Conservation (phyloP, 2,797 vertebrate species). For the Phaenicophaeus curvirostris region DNA sequence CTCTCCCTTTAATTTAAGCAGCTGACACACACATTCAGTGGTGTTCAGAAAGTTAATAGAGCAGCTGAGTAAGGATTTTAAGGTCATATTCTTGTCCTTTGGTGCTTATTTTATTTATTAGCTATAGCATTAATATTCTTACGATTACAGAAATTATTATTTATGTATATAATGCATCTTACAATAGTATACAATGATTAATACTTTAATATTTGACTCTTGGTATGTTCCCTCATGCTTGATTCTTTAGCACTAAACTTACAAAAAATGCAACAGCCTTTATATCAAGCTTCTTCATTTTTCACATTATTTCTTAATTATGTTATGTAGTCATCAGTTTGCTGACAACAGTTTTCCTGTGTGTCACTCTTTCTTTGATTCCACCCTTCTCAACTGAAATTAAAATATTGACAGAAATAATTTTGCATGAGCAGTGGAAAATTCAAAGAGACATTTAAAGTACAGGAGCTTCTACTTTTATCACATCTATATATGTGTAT, state of each 20-base stretch:
- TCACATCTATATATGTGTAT: not conserved
- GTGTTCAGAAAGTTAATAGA: slow-evolving; percentile 76
- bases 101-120: slow-evolving; percentile 69
- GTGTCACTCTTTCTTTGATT: slow-evolving; percentile 76
- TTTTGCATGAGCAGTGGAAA: slow-evolving; percentile 73
- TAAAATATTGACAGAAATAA: slow-evolving; percentile 81
- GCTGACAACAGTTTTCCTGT: slow-evolving; percentile 73
- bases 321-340: slow-evolving; percentile 68
- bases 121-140: slow-evolving; percentile 38
- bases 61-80: slow-evolving; percentile 74
- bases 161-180: slow-evolving; percentile 43
- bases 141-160: slow-evolving; percentile 48
- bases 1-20: slow-evolving; percentile 71
- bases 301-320: slow-evolving; percentile 71
- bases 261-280: slow-evolving; percentile 23
- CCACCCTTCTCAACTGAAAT: slow-evolving; percentile 64
- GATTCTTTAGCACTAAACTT: not conserved
- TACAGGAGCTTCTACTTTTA: slow-evolving; percentile 43
- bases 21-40: slow-evolving; percentile 70
- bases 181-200: not conserved
- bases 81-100: slow-evolving; percentile 63
- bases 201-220: slow-evolving; percentile 31
- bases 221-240: not conserved
- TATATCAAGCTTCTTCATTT: slow-evolving; percentile 43
- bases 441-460: slow-evolving; percentile 52